A percentile compares a stretch with the other conserved stretches of the same genome.
Evolutionary conservation across 2,888 invertebrate species (phyloP).

Genomic region (Cheilosia soror): DNA sequence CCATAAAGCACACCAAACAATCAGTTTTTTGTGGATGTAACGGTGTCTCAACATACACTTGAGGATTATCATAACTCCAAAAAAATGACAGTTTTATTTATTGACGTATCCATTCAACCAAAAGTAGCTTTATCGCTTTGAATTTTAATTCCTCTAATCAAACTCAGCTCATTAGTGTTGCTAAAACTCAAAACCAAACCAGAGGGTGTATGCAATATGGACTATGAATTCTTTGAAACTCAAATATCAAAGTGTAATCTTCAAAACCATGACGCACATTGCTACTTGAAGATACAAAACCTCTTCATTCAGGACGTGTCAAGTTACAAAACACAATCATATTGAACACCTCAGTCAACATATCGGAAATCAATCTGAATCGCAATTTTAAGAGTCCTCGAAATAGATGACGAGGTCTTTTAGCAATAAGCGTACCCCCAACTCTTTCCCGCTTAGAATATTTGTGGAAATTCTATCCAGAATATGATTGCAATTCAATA

Average conservation of each 20-base stretch:
- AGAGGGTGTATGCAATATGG: not conserved
- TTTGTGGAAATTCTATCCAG: not conserved
- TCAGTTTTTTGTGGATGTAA: too few species aligned
- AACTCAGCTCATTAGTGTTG: too few species aligned
- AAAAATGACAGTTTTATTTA: too few species aligned
- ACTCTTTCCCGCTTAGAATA: not conserved
- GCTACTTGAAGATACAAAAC: not conserved
- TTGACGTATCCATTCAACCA: too few species aligned
- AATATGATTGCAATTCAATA: slow-evolving; percentile 24
- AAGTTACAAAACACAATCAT: slow-evolving; percentile 35
- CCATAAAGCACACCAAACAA: too few species aligned
- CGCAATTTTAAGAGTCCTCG: slow-evolving; percentile 7
- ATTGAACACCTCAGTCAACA: slow-evolving; percentile 34
- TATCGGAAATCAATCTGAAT: slow-evolving; percentile 53
- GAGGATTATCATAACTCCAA: too few species aligned
- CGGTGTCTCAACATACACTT: too few species aligned
- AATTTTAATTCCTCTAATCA: too few species aligned
- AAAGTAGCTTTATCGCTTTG: too few species aligned
- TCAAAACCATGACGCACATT: not conserved
- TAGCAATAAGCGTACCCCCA: not conserved
- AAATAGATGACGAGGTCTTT: slow-evolving; percentile 12
- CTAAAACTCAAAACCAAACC: too few species aligned
- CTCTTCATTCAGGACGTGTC: slow-evolving; percentile 18
- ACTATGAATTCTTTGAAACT: not conserved
- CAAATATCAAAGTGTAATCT: not conserved